Evolutionary conservation across 64 coral and sea anemone species (phyloP), one percentile per base, ranked within the genome.

Genomic region (Catalaphyllia jardinei): DNA sequence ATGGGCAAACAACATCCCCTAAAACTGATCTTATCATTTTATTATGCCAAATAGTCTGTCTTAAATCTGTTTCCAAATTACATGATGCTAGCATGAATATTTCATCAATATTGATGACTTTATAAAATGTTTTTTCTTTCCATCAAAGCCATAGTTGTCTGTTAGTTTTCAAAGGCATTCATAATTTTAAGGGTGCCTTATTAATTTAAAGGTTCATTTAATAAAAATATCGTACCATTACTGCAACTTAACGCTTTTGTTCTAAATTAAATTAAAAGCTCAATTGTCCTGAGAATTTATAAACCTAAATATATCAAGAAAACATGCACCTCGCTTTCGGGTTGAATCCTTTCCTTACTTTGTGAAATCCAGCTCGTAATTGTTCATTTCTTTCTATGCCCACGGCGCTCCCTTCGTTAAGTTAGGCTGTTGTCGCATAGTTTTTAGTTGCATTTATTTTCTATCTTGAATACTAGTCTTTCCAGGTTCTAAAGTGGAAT

Each of bases 191-290:
- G 9, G 0, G 25, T 69, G 22, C 65, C n/a, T 69, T 4, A 25
- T 69, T n/a, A 69, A 69, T 57, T 57, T 7, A 46, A 65, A 18
- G 5, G 18, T 65, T 65, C 18, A 65, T 69, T 29, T 69, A 69
- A 69, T 69, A n/a, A 69, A 57, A 69, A 69, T 69, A 69, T 69
- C 65, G 65, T 27, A 69, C 65, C 29, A 25, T 69, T 69, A 69
- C 65, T 69, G 29, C 22, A 69, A 69, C 65, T 69, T n/a, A 69
- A 25, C 24, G 10, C 25, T 16, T 69, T 69, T 11, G 25, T 9
- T 27, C 22, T 69, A n/a, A 69, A 69, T 69, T 69, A 27, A n/a
- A 69, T 69, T 69, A 27, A 69, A 69, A 4, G 22, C n/a, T 69
- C 65, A 69, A n/a, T 29, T 69, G 15, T 14, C 54, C 10, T 15